Base-by-base conservation (phyloP, 2,888 invertebrate species). In the Isotomurus palustris region DNA sequence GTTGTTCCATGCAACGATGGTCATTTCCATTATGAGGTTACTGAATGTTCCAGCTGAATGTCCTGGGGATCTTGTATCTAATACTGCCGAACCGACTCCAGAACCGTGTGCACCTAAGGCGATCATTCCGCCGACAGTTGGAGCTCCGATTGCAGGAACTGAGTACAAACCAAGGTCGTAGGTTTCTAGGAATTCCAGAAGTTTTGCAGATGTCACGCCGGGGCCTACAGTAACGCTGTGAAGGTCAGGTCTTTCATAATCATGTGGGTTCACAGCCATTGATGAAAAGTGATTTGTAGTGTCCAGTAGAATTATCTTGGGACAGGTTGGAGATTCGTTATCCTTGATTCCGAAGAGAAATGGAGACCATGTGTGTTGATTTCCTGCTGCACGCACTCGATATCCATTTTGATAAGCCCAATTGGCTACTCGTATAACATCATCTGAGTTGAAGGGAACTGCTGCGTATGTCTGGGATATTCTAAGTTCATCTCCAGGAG, bases 81-180 rank as follows among this genome's bases (percentile, higher is more conserved):
- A n/a, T 6, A 10, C 6, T 19, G 6, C 10, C 6, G 40, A 40
- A n/a, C 6, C 10, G 8, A 44, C 17, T 6, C 44, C 44, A 5
- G 44, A n/a, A 6, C 44, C 44, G n/a, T 44, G 44, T 8, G 44
- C 44, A 5, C 44, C 44, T 8, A 44, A 8, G 8, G 44, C 44
- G 8, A 44, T 8, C 21, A 19, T 44, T 8, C 44, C 44, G 8
- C 44, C 44, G 21, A 44, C 6, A 6, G 44, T 44, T 24, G 24
- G 6, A 8, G 10, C 8, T 6, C 44, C 44, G n/a, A 44, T 19
- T 14, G 44, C 25, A 24, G 44, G 44, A 6, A 6, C 8, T 8
- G 44, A 19, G 25, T 22, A 44, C 6, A 44, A 8, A 24, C 44
- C 44, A 8, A 44, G 19, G 6, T n/a, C 25, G 10, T 44, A 8